Conservation (phyloP, 2,888 invertebrate species). For the Vesta saturnalis region DNA sequence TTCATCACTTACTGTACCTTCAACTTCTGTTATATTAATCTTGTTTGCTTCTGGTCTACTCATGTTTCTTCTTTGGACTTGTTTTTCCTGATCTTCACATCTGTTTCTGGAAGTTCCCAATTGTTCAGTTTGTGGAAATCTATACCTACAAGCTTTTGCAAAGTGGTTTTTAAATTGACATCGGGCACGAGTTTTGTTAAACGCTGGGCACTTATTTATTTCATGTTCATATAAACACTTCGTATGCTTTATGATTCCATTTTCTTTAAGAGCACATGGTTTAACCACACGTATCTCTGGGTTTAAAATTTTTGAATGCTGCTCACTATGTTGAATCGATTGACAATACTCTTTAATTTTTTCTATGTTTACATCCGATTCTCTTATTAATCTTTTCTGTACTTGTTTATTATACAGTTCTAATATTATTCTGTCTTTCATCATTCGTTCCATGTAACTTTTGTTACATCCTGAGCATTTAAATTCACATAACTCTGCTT, state of each 20-base stretch:
- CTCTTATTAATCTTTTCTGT: neutral
- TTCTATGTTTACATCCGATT: neutral
- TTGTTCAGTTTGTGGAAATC: neutral
- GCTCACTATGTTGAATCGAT: neutral
- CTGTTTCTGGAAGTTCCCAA: neutral
- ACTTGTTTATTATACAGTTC: neutral
- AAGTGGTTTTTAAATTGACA: too few species aligned
- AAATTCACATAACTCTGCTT: too few species aligned
- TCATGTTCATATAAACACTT: neutral
- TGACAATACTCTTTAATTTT: neutral
- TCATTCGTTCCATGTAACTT: neutral
- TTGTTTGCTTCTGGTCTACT: neutral
- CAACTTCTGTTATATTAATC: neutral
- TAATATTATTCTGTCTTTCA: neutral
- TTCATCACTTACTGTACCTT: too few species aligned
- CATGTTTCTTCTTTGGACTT: neutral
- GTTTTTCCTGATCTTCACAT: neutral
- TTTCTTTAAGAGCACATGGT: neutral
- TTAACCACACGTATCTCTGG: neutral
- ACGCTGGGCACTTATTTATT: too few species aligned
- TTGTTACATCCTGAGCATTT: neutral
- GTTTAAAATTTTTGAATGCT: neutral
- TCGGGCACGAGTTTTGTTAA: neutral
- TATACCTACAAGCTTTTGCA: neutral
- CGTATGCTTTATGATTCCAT: neutral